Base-by-base conservation (phyloP, 2,888 invertebrate species). In the Rhopalosiphum nymphaeae region DNA sequence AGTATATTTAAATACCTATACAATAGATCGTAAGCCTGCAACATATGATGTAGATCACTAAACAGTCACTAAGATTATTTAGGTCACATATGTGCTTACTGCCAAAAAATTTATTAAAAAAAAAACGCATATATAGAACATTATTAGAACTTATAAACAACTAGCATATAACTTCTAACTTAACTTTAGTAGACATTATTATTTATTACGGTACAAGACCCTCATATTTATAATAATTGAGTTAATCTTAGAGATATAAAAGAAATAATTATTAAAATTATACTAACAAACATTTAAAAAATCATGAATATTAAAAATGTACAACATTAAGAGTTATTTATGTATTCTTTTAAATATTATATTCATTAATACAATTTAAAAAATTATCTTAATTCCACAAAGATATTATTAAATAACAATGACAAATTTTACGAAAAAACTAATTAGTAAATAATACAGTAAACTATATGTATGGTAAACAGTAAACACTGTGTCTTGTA, bases 21-120 rank as follows among this genome's bases (percentile, higher is more conserved):
- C 67, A 67, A 67, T 67, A 67, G 13, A 9, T 13, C 5, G 29
- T 1, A 67, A 67, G 67, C 29, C 61, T 29, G 26, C 5, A n/a
- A n/a, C 13, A 67, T 67, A n/a, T n/a, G n/a, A n/a, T n/a, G n/a
- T 67, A n/a, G 67, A 67, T 67, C 67, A 67, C 67, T 29, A 67
- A 67, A 67, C 4, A n/a, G n/a, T 67, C 67, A n/a, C 10, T 67
- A 5, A 67, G n/a, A n/a, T n/a, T 67, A 67, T 67, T 67, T 67
- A n/a, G 67, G 67, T 67, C 67, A 67, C n/a, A 67, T 67, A n/a
- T n/a, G 9, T 1, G 67, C n/a, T 67, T 67, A 67, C 13, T 67
- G 67, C n/a, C n/a, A 67, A 67, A 67, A 67, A 67, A 67, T n/a
- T 67, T 67, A 67, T 67, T 67, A 67, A 67, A 67, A 67, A 61